Base-by-base conservation (phyloP, 2,797 vertebrate species). In the Pseudopleuronectes americanus region DNA sequence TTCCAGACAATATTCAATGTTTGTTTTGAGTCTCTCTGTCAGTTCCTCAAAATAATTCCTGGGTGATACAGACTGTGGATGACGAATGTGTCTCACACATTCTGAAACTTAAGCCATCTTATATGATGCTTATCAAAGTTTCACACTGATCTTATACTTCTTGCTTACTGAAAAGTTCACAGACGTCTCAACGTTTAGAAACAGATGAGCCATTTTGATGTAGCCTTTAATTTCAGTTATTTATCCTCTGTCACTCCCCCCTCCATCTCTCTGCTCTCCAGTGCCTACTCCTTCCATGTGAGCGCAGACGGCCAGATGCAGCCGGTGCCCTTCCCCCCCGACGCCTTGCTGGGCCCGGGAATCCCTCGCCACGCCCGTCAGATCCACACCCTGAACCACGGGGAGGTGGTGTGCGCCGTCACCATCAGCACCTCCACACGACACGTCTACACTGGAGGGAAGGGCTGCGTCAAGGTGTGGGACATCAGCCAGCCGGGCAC, bases 291-390 rank as follows among this genome's bases (percentile, higher is more conserved):
- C 5, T 97, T 97, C 90, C 96, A 97, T 0, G 96, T 97, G 60
- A 97, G 95, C 0, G 96, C 95, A 0, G 96, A 96, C 5, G 96
- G 96, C 9, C 96, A 96, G 92, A 96, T 96, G 96, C 96, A 96
- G 87, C 96, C 96, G 0, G 96, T 96, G 54, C 96, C 96, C 31
- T 96, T 96, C 54, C 96, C 96, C 19, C 95, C 95, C 0, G 95
- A 96, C 1, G 95, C 95, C 68, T 93, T 96, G 71, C 94, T 96
- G 38, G 95, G 95, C 12, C 94, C 95, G 0, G 95, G 95, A 17
- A 96, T 96, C 68, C 95, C 95, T 53, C 94, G 95, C 8, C 95
- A 96, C 4, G 95, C 95, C 26, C 94, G 95, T 13, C 95, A 96
- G 90, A 96, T 96, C 87, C 95, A 96, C 87, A 95, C 92, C 17